Conservation (phyloP, 2,797 vertebrate genomes). For the Ctenopoma multispine region DNA sequence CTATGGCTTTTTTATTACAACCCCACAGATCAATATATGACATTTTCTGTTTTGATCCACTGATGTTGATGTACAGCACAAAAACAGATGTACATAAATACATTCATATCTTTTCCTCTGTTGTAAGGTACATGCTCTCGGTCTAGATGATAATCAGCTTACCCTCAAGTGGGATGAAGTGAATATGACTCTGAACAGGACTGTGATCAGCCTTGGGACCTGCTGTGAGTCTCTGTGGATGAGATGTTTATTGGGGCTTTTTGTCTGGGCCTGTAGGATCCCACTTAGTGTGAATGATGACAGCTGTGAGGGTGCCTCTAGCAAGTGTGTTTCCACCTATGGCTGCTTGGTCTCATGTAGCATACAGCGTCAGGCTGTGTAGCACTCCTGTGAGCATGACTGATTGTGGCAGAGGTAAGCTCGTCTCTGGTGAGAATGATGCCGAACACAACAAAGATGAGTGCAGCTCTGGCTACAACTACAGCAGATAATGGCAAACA, state of each 20-base stretch:
- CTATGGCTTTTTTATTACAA: slow-evolving; percentile 57
- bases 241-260: slow-evolving; percentile 64
- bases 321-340: slow-evolving; percentile 68
- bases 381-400: slow-evolving; percentile 70
- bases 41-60: slow-evolving; percentile 52
- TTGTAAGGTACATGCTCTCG: not conserved
- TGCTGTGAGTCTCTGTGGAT: slow-evolving; percentile 53
- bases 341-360: slow-evolving; percentile 70
- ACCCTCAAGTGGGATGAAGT: slow-evolving; percentile 38
- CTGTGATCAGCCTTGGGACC: slow-evolving; percentile 51
- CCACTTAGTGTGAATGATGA: slow-evolving; percentile 78
- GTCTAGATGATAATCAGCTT: slow-evolving; percentile 50
- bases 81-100: slow-evolving; percentile 33
- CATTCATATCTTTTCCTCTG: slow-evolving; percentile 36
- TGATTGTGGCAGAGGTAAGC: slow-evolving; percentile 71
- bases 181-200: slow-evolving; percentile 29
- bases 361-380: slow-evolving; percentile 50
- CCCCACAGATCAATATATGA: slow-evolving; percentile 36
- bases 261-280: slow-evolving; percentile 71
- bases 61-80: slow-evolving; percentile 18
- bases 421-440: slow-evolving; percentile 42
- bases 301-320: slow-evolving; percentile 72
- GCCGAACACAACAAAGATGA: slow-evolving; percentile 43
- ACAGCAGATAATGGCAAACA: slow-evolving; percentile 28
- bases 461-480: slow-evolving; percentile 36